Base-by-base conservation (phyloP, 2,797 vertebrate species). In the Pangasius sanitwongsei region DNA sequence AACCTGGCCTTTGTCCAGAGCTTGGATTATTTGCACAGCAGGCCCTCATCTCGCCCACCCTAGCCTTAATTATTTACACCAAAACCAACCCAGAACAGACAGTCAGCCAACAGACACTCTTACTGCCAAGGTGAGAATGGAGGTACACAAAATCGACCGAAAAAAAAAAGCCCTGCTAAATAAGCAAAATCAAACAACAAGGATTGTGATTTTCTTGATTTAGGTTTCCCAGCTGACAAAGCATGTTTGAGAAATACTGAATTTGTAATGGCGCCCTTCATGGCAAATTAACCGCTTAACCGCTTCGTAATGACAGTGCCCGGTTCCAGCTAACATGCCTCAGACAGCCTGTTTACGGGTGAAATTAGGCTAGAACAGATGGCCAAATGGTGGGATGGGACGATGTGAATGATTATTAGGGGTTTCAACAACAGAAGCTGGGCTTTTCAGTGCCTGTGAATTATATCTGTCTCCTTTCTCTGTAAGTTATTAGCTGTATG, bases 281-380 rank as follows among this genome's bases (percentile, higher is more conserved):
- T 41, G 78, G 67, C 85, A 74, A 81, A 87, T 65, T 70, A 85
- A 55, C 65, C 12, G 28, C 34, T 86, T 83, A 88, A 89, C 63
- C 5, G 25, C 85, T 67, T 4, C 37, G 50, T 72, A 86, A 89
- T 87, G 70, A 86, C 86, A 85, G 67, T 85, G 50, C 70, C 67
- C 65, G 34, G 31, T 53, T 48, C 31, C 63, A 86, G 63, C 61
- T 77, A 85, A 85, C 34, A 88, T 83, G 70, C 80, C 85, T 7
- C 91, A 89, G 90, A 92, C 92, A 94, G 92, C 87, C 37, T 8
- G 2, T 93, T 95, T 93, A 95, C 91, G 92, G 92, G 93, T 92
- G 91, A 94, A 94, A 93, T 91, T 91, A 93, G 86, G 88, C 87
- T 92, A 94, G 95, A 95, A 94, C 93, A 94, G 94, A 94, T 95